Evolutionary conservation across 2,797 vertebrate species (phyloP).

Genomic region (Spinus olivaceus): DNA sequence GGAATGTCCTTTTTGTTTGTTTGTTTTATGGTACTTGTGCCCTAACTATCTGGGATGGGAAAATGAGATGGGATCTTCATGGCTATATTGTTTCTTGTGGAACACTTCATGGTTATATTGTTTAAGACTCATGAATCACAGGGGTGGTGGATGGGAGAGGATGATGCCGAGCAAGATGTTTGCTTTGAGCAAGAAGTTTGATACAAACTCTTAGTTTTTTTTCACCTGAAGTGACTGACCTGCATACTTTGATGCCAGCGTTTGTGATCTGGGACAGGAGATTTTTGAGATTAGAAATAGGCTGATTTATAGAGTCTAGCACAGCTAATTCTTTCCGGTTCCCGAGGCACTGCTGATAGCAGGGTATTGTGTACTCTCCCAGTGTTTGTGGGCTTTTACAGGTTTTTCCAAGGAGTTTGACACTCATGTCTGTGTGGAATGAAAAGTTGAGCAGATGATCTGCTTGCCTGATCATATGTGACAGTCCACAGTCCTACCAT

Average conservation of each 20-base stretch:
- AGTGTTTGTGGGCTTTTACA: background rate
- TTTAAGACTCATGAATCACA: rapidly evolving
- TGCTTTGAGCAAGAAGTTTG: background rate
- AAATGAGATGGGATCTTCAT: background rate
- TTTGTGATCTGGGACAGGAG: background rate
- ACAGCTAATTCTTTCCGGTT: background rate
- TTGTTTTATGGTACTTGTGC: background rate
- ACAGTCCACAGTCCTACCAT: background rate
- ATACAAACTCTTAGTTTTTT: background rate
- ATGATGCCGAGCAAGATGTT: background rate
- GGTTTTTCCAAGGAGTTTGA: background rate
- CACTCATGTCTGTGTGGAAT: background rate
- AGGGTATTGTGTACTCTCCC: background rate
- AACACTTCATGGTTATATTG: background rate
- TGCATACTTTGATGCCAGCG: background rate
- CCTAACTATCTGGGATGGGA: background rate
- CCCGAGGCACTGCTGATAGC: background rate
- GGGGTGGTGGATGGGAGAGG: background rate
- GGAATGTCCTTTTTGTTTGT: background rate
- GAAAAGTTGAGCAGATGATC: background rate
- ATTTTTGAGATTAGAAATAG: background rate
- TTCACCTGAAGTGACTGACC: background rate
- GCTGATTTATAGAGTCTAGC: background rate
- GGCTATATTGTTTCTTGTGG: background rate
- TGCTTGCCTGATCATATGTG: background rate